Conservation (phyloP, 2,797 vertebrate genomes). For the Rachycentron canadum region DNA sequence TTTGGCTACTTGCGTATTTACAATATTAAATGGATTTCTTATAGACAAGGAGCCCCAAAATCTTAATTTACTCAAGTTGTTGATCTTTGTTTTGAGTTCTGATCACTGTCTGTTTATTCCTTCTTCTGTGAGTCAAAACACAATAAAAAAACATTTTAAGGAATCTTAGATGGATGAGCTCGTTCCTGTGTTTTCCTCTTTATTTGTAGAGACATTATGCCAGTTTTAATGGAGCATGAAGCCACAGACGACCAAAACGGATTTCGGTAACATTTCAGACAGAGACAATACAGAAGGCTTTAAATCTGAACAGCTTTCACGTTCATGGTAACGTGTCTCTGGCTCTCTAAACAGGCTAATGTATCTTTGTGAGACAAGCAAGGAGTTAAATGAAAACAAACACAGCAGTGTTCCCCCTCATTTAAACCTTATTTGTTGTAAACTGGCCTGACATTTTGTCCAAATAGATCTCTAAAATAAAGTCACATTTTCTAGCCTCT, state of each 20-base stretch:
- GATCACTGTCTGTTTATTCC: not conserved
- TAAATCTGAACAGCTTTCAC: slow-evolving; percentile 24
- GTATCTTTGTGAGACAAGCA: slow-evolving; percentile 28
- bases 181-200: slow-evolving; percentile 17
- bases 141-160: slow-evolving; percentile 3
- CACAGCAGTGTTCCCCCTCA: slow-evolving; percentile 41
- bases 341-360: slow-evolving; percentile 36
- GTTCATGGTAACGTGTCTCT: slow-evolving; percentile 19
- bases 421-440: slow-evolving; percentile 48
- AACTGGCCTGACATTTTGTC: slow-evolving; percentile 51
- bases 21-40: slow-evolving; percentile 7
- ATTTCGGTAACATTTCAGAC: slow-evolving; percentile 30
- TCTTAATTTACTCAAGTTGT: not conserved
- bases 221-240: slow-evolving; percentile 22
- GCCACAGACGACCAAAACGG: slow-evolving; percentile 16
- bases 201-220: not conserved
- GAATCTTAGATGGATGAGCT: slow-evolving; percentile 10
- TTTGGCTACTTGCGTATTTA: not conserved
- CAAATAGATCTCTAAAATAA: slow-evolving; percentile 56
- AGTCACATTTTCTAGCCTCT: slow-evolving; percentile 35
- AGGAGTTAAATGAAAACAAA: slow-evolving; percentile 55
- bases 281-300: not conserved
- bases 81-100: not conserved
- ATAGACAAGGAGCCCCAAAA: not conserved
- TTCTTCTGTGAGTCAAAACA: slow-evolving; percentile 15